Evolutionary conservation across 2,113 vertebrate genomes (phyloP).

Genomic region (Bagarius yarrelli): DNA sequence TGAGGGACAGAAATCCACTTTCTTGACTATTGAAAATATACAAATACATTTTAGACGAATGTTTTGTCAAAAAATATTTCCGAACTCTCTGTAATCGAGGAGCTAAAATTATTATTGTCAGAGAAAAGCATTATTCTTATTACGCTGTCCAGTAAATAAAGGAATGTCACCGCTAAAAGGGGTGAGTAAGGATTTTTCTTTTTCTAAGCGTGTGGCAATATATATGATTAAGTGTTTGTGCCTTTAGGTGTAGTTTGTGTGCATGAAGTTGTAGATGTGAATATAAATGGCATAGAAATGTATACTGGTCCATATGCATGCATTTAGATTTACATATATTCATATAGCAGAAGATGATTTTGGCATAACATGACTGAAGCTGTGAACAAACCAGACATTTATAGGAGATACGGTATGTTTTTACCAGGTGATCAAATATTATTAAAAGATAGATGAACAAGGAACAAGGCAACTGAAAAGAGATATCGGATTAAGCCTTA

Average conservation of each 20-base stretch:
- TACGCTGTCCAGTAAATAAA: not conserved
- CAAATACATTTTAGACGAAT: not conserved
- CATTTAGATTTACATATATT: constrained; percentile 14
- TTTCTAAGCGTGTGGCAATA: not conserved
- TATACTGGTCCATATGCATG: not conserved
- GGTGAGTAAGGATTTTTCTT: not conserved
- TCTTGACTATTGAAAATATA: not conserved
- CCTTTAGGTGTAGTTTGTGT: not conserved
- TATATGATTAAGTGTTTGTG: constrained; percentile 1
- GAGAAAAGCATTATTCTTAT: not conserved
- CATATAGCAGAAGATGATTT: constrained; percentile 1
- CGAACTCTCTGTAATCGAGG: not conserved
- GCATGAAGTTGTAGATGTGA: not conserved
- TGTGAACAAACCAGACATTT: not conserved
- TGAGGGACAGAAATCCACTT: not conserved
- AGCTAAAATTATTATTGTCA: not conserved
- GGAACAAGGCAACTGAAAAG: not conserved
- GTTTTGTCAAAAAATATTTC: no score
- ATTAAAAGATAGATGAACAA: not conserved
- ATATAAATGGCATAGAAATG: constrained; percentile 20
- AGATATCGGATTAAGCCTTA: not conserved
- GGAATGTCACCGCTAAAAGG: not conserved
- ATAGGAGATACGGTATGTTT: not conserved
- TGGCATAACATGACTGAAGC: not conserved
- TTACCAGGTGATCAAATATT: not conserved